Evolutionary conservation across 1,140 invertebrate genomes (phyloP).

Genomic region (Euwallacea fornicatus): DNA sequence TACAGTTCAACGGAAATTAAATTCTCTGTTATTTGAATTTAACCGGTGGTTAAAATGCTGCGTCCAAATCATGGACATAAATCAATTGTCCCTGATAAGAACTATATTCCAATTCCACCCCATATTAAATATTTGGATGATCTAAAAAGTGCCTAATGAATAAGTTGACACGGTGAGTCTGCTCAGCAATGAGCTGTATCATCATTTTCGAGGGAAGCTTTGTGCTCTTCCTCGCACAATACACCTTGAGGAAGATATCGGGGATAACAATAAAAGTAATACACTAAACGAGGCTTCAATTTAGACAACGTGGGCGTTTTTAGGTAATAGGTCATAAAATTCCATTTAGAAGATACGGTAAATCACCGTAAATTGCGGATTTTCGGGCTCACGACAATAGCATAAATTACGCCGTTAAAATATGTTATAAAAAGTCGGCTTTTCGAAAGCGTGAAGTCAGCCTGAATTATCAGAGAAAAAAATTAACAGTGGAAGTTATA

Average conservation of each 20-base stretch:
- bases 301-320: slow-evolving; percentile 18
- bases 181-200: background rate
- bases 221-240: background rate
- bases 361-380: slow-evolving; percentile 13
- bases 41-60: background rate
- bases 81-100: too few relatives aligned
- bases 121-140: too few relatives aligned
- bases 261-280: slow-evolving; percentile 15
- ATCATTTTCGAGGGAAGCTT: slow-evolving; percentile 1
- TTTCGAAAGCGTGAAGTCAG: background rate
- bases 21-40: slow-evolving; percentile 6
- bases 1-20: slow-evolving; percentile 6
- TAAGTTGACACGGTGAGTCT: too few relatives aligned
- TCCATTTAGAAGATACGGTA: slow-evolving; percentile 8
- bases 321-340: slow-evolving; percentile 14
- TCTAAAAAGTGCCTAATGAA: too few relatives aligned
- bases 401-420: slow-evolving; percentile 10
- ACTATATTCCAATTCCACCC: too few relatives aligned
- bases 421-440: background rate
- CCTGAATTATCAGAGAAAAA: background rate
- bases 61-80: background rate
- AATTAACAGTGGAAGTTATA: background rate
- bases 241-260: background rate
- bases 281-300: slow-evolving; percentile 14
- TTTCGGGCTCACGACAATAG: background rate